phyloP scores from a whole-genome alignment of 1,140 invertebrate genomes.

The Bicyclus anynana region DNA sequence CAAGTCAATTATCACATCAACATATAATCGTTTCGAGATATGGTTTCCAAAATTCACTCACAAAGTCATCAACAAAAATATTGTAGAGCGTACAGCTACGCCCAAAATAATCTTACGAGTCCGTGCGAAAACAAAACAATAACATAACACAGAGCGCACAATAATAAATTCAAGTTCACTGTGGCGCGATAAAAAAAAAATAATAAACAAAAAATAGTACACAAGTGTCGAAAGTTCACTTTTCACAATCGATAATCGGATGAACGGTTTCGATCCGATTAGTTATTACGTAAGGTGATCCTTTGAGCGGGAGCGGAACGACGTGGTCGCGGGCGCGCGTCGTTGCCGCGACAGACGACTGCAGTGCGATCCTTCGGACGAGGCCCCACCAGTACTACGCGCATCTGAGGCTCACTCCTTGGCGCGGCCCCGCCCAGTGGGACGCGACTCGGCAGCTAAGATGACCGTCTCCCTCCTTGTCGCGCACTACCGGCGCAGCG shows the following conservation, averaged over 20 bases:
- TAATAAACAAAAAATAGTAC: slow-evolving; percentile 35
- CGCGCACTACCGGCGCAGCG: slow-evolving; percentile 30
- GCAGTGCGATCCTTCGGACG: slow-evolving; percentile 72
- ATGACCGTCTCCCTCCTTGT: slow-evolving; percentile 67
- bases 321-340: slow-evolving; percentile 58
- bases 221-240: slow-evolving; percentile 47
- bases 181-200: slow-evolving; percentile 31
- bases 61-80: slow-evolving; percentile 37
- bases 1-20: slow-evolving; percentile 25
- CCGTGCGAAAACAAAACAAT: slow-evolving; percentile 61
- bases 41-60: slow-evolving; percentile 36
- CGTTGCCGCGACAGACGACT: slow-evolving; percentile 62
- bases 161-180: slow-evolving; percentile 16
- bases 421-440: slow-evolving; percentile 73
- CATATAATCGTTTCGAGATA: slow-evolving; percentile 23
- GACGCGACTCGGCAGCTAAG: slow-evolving; percentile 70
- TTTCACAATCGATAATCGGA: slow-evolving; percentile 67
- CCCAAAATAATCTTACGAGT: slow-evolving; percentile 51
- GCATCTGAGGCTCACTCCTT: slow-evolving; percentile 73
- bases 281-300: slow-evolving; percentile 68
- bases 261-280: slow-evolving; percentile 53
- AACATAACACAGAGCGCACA: slow-evolving; percentile 54
- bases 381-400: slow-evolving; percentile 66
- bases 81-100: slow-evolving; percentile 53
- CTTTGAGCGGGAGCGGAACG: slow-evolving; percentile 28